A percentile compares a stretch with the other conserved stretches of the same genome.
These are phyloP conservation scores for Urocynchramus pylzowi DNA, from an alignment of 2,113 vertebrate genomes.

Conservation along the genomic window DNA sequence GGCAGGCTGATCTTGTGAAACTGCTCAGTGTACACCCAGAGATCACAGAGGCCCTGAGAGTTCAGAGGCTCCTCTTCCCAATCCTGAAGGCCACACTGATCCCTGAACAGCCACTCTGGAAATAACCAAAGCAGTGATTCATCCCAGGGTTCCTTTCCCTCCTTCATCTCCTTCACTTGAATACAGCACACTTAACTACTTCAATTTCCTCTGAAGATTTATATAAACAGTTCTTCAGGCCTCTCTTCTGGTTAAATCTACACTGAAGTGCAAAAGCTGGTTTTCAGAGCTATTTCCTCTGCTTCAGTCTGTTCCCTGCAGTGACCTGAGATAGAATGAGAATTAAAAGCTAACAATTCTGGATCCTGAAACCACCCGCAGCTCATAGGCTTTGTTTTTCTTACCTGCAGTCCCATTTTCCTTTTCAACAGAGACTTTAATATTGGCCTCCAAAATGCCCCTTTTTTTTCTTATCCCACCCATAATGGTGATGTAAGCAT, in stretches of 20 bases:
- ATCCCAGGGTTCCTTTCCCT: constrained; percentile 10
- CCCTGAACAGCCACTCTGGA: constrained; percentile 1
- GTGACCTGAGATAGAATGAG: background rate
- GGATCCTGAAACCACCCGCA: background rate
- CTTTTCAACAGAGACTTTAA: background rate
- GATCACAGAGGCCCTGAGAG: background rate
- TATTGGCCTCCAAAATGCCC: background rate
- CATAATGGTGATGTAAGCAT: background rate
- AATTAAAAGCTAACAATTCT: background rate
- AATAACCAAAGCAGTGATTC: constrained; percentile 29
- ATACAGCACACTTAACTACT: background rate
- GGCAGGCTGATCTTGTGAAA: background rate
- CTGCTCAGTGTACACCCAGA: background rate
- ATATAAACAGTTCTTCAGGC: background rate
- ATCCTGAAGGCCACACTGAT: background rate
- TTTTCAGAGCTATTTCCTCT: constrained; percentile 1
- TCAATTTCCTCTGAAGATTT: constrained; percentile 17
- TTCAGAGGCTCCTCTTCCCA: background rate
- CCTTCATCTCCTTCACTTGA: background rate
- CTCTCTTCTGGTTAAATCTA: background rate
- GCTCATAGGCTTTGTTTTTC: background rate
- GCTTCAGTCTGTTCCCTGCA: background rate
- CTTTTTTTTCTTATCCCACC: background rate
- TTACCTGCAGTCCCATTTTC: background rate
- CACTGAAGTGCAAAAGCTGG: background rate